Conservation (phyloP, 2,113 vertebrate genomes). For the Acanthisitta chloris region DNA sequence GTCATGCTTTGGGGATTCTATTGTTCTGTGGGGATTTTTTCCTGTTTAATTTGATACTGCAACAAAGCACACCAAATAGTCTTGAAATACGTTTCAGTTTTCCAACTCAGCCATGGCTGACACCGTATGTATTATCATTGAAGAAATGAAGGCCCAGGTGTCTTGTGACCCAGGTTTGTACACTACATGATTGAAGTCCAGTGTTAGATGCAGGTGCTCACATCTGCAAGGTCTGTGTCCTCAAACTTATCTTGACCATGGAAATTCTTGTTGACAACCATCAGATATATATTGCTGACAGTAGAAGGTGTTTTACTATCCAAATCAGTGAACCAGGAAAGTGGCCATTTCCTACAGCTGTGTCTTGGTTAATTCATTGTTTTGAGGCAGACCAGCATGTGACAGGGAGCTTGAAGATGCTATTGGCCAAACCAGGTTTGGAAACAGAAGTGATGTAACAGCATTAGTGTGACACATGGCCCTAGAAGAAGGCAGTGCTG, state of each 20-base stretch:
- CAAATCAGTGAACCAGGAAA: background rate
- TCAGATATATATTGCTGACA: background rate
- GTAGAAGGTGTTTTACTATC: background rate
- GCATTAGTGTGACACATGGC: fast-evolving
- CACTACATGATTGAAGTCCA: background rate
- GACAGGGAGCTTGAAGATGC: background rate
- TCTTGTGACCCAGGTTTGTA: background rate
- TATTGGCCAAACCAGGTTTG: background rate
- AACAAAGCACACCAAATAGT: background rate
- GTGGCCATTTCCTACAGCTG: background rate
- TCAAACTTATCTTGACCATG: background rate
- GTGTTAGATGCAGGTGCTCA: background rate
- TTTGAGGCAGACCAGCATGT: background rate
- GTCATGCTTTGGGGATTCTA: background rate
- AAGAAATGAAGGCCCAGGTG: background rate
- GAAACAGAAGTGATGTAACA: background rate
- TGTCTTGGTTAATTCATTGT: background rate
- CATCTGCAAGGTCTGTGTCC: fast-evolving
- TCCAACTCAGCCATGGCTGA: background rate
- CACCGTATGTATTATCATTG: background rate
- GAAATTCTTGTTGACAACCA: background rate
- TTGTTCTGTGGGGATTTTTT: background rate
- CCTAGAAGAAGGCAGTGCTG: background rate
- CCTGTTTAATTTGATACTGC: background rate
- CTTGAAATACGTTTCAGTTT: background rate